phyloP scores from a whole-genome alignment of 2,113 vertebrate species.

The Chaetura pelagica region DNA sequence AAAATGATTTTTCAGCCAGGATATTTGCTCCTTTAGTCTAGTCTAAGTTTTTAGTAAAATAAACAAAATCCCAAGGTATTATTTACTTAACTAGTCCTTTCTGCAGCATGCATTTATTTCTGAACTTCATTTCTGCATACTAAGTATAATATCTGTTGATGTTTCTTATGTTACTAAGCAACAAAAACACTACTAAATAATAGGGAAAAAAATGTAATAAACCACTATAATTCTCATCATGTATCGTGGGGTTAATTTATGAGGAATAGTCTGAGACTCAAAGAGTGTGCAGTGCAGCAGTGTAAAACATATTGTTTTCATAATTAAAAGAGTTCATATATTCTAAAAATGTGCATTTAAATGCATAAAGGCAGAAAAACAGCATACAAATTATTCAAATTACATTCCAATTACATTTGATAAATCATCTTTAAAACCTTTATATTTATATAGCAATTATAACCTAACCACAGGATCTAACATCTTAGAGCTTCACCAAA shows the following conservation, averaged over 20 bases:
- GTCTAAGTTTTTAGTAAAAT: not conserved
- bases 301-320: conserved; percentile 46
- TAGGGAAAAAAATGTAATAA: not conserved
- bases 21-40: not conserved
- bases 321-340: conserved; percentile 33
- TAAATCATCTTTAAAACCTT: conserved; percentile 42
- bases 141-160: not conserved
- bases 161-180: conserved; percentile 28
- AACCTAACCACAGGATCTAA: conserved; percentile 30
- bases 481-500: conserved; percentile 23
- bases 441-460: conserved; percentile 47
- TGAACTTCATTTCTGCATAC: not conserved
- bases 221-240: not conserved
- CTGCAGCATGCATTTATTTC: not conserved
- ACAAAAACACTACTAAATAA: conserved; percentile 8
- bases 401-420: conserved; percentile 26
- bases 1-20: conserved; percentile 40
- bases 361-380: conserved; percentile 9
- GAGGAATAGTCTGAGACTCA: not conserved
- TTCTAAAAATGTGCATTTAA: conserved; percentile 42
- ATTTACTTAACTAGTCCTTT: conserved; percentile 20
- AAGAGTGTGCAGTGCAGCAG: not conserved
- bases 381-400: conserved; percentile 20
- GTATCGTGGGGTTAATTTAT: conserved; percentile 35
- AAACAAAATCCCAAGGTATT: conserved; percentile 1